A percentile compares a stretch with the other conserved stretches of the same genome.
Evolutionary conservation across 2,113 vertebrate species (phyloP).

Genomic region (Irena cyanogastra): DNA sequence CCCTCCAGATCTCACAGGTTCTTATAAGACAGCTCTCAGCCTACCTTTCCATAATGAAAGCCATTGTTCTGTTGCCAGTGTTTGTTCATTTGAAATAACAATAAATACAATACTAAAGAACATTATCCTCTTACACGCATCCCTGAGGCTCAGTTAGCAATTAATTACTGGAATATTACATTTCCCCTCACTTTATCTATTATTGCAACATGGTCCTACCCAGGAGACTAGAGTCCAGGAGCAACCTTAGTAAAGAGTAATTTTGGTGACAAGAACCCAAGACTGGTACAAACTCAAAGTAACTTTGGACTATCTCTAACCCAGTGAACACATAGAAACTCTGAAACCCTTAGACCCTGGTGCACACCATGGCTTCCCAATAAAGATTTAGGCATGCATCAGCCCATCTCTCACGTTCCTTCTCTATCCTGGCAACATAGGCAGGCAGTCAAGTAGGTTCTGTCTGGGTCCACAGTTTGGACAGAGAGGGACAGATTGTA

Average conservation of each 20-base stretch:
- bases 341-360: not conserved
- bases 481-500: not conserved
- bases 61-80: slow-evolving; percentile 27
- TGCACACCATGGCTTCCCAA: not conserved
- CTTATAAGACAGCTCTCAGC: not conserved
- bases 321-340: not conserved
- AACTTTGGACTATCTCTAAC: not conserved
- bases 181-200: not conserved
- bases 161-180: not conserved
- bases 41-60: slow-evolving; percentile 17
- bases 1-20: not conserved
- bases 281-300: not conserved
- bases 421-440: not conserved
- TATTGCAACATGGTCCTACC: not conserved
- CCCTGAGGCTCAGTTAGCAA: not conserved
- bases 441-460: not conserved
- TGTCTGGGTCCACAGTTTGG: not conserved
- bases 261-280: not conserved
- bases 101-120: not conserved
- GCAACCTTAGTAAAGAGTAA: not conserved
- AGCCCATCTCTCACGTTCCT: not conserved
- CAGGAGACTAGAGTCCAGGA: not conserved
- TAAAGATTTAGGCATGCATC: not conserved
- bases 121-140: not conserved
- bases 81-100: slow-evolving; percentile 43